These are phyloP conservation scores for Psylliodes chrysocephalus DNA, from an alignment of 2,888 invertebrate species.

Conservation along the genomic window DNA sequence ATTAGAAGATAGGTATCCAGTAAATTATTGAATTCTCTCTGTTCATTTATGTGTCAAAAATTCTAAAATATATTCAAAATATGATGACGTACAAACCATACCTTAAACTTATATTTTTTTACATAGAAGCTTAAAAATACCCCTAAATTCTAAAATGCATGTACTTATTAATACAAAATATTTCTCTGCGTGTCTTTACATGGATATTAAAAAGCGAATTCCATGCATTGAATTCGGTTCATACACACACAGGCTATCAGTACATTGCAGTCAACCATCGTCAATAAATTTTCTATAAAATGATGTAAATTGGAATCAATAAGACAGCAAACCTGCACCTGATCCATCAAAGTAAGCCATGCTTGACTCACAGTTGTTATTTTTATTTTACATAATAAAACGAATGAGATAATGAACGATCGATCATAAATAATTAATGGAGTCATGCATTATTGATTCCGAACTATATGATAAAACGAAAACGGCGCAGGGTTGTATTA, in stretches of 20 bases:
- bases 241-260: slow-evolving; percentile 4
- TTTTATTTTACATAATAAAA: slow-evolving; percentile 53
- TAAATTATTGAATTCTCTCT: too few species aligned
- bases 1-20: too few species aligned
- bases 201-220: too few species aligned
- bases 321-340: slow-evolving; percentile 43
- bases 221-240: not conserved
- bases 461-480: slow-evolving; percentile 58
- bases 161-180: too few species aligned
- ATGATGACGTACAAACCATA: too few species aligned
- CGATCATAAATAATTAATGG: slow-evolving; percentile 64
- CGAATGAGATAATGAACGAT: slow-evolving; percentile 58
- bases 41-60: too few species aligned
- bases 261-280: slow-evolving; percentile 29
- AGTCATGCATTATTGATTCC: slow-evolving; percentile 62
- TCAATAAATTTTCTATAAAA: slow-evolving; percentile 43
- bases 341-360: slow-evolving; percentile 42
- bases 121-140: too few species aligned
- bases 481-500: slow-evolving; percentile 37
- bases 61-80: too few species aligned
- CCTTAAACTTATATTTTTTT: too few species aligned
- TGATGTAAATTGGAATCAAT: slow-evolving; percentile 39
- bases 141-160: too few species aligned
- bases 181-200: too few species aligned
- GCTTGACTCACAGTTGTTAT: slow-evolving; percentile 43